Conservation (phyloP, 2,797 vertebrate genomes). For the Pangasius djambal region DNA sequence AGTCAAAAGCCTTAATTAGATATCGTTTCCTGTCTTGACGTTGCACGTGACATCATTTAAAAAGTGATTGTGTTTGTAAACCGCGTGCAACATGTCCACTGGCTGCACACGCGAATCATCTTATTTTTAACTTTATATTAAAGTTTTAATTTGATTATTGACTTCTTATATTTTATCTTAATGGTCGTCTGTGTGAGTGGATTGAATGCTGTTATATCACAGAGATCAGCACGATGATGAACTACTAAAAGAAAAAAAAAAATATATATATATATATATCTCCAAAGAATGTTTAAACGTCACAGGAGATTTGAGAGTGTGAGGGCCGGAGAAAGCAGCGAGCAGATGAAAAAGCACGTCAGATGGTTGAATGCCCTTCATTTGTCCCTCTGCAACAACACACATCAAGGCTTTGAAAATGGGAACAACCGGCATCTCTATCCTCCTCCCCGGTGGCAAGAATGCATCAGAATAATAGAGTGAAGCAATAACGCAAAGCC, state of each 20-base stretch:
- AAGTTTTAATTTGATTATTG: neutral
- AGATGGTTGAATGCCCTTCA: constrained; percentile 52
- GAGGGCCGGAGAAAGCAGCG: constrained; percentile 7
- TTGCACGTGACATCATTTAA: neutral
- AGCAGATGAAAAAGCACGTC: constrained; percentile 56
- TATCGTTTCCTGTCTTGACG: neutral
- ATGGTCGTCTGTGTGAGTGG: neutral
- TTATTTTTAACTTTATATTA: too few species aligned
- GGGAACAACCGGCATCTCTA: constrained; percentile 52
- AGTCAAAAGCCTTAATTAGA: neutral
- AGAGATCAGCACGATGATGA: neutral
- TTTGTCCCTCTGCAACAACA: constrained; percentile 45
- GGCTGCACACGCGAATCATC: neutral
- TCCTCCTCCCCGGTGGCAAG: constrained; percentile 35
- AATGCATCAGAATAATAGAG: constrained; percentile 37
- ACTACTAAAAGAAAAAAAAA: neutral
- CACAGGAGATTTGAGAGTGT: neutral
- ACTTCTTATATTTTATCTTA: neutral
- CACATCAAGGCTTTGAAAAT: constrained; percentile 58
- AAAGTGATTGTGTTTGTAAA: neutral
- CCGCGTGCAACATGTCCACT: too few species aligned
- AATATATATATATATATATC: neutral
- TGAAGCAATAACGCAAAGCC: constrained; percentile 5
- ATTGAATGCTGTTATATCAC: neutral
- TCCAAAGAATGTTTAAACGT: constrained; percentile 2